Evolutionary conservation across 2,888 invertebrate genomes (phyloP), one percentile per base, ranked within the genome.

Genomic region (Drosophila mettleri): DNA sequence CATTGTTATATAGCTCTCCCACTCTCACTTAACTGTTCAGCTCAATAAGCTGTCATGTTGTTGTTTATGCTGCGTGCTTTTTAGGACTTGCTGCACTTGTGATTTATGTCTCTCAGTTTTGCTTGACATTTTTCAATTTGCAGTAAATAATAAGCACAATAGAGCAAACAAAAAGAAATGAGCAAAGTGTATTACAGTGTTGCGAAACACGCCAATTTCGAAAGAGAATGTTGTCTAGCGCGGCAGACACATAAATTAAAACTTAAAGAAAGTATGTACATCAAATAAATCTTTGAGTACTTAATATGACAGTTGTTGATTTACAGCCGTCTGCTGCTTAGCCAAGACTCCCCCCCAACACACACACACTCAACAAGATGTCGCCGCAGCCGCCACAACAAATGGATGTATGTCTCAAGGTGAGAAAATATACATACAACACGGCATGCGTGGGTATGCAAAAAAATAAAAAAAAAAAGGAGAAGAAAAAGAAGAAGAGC

Each of bases 361-460:
- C 39, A 22, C 51, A 36, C 60, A 34, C 36, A 41, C 51, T 31
- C 22, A 34, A 38, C 52, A 58, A 65, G 65, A 62, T 61, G 76
- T 61, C 68, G 68, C 49, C 53, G 43, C 63, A 64, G 52, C 69
- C 51, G 78, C 80, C 83, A 88, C 69, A 86, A 83, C 82, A 83
- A 88, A 83, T 83, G 86, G 84, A 83, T 83, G 88, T 65, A 49
- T 71, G 83, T 88, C 88, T 83, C 83, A 83, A 83, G 83, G 88
- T 83, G 78, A 83, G 80, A 78, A 74, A 71, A 64, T 46, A 24
- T 22, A 74, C 41, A 43, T 10, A 39, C 52, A 60, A 27, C 49
- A 64, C 38, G 49, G 62, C n/a, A 62, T 76, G 67, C 61, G 62
- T 80, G 57, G 57, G 51, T 41, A 64, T 70, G 59, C 58, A 81